Conservation (phyloP, 2,113 vertebrate species). For the Salvelinus sp. region DNA sequence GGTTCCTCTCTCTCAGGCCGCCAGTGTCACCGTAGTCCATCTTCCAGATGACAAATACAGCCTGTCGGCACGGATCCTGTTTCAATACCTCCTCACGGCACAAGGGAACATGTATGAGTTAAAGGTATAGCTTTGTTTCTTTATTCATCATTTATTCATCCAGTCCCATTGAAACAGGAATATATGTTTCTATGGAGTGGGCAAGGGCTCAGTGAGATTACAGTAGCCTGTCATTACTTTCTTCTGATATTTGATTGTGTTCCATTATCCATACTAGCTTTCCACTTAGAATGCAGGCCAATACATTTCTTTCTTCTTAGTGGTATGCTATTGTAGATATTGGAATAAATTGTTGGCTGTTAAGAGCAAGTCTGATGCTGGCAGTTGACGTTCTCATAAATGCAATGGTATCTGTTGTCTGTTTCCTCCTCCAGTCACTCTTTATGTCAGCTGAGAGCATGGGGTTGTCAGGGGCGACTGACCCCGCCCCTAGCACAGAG, state of each 20-base stretch:
- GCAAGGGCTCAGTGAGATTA: too few species aligned
- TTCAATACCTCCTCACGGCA: conserved; percentile 89
- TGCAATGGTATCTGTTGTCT: neutral
- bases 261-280: too few species aligned
- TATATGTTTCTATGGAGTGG: too few species aligned
- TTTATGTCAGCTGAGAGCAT: conserved; percentile 88
- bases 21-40: conserved; percentile 88
- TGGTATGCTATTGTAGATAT: neutral
- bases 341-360: neutral
- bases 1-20: conserved; percentile 71
- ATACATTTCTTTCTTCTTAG: neutral
- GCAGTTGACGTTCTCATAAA: neutral
- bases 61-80: conserved; percentile 85
- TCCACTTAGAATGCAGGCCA: too few species aligned
- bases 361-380: neutral
- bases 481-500: neutral
- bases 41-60: conserved; percentile 87
- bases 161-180: neutral
- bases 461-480: conserved; percentile 5
- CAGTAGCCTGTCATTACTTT: too few species aligned
- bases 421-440: conserved; percentile 79
- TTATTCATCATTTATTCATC: neutral
- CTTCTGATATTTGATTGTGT: too few species aligned
- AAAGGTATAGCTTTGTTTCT: conserved; percentile 76
- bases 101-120: conserved; percentile 90